Percentiles rank a stretch among this genome's conserved stretches.
phyloP scores from a whole-genome alignment of 35 echinoderm and acorn worm genomes.

The Chiridota heheva region DNA sequence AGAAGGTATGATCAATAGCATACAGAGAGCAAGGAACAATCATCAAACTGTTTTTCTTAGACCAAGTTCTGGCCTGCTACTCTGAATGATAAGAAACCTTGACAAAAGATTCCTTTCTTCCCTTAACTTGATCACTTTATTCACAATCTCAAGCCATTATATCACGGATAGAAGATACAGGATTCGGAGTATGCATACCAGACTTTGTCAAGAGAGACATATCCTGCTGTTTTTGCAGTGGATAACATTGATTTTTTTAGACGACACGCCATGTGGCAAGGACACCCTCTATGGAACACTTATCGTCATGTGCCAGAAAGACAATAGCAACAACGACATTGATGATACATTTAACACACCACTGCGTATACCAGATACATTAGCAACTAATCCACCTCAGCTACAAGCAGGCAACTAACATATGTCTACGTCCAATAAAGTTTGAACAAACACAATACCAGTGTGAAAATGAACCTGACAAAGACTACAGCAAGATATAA shows the following conservation, averaged over 20 bases:
- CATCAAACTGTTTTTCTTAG: too few species aligned
- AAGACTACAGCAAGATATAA: constrained; percentile 19
- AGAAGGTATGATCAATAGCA: too few species aligned
- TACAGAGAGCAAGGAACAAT: too few species aligned
- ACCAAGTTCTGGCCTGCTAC: too few species aligned
- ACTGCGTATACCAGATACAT: constrained; percentile 4
- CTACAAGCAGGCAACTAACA: constrained; percentile 11
- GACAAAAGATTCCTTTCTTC: too few species aligned
- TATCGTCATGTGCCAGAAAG: constrained; percentile 27
- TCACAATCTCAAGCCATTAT: constrained; percentile 31
- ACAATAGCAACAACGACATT: neutral
- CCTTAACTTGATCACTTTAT: too few species aligned
- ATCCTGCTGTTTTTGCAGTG: constrained; percentile 17
- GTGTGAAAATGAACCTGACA: constrained; percentile 13
- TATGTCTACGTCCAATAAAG: constrained; percentile 4
- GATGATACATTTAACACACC: constrained; percentile 12
- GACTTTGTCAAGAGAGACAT: constrained; percentile 36
- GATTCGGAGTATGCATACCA: constrained; percentile 13
- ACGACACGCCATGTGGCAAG: constrained; percentile 40
- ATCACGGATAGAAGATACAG: neutral
- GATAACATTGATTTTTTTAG: constrained; percentile 43
- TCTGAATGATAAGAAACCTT: too few species aligned
- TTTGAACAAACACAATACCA: constrained; percentile 21
- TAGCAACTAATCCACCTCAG: neutral
- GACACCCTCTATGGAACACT: constrained; percentile 11